Conservation (phyloP, 2,888 invertebrate species). For the Eupithecia inturbata region DNA sequence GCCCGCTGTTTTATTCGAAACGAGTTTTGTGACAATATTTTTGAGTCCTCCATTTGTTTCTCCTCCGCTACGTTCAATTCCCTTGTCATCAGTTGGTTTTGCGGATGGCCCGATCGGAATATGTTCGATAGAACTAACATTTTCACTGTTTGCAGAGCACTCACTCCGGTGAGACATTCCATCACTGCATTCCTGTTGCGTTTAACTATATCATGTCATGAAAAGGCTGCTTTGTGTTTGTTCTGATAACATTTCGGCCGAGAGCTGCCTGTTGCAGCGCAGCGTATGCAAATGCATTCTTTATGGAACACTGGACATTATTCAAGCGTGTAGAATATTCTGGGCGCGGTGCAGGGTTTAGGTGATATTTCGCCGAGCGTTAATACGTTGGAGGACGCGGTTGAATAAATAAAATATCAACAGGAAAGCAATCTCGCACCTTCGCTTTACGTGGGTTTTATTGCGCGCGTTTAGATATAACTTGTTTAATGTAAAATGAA, state of each 20-base stretch:
- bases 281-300: conserved; percentile 71
- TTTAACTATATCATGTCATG: conserved; percentile 60
- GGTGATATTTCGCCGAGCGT: conserved; percentile 62
- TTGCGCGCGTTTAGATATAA: conserved; percentile 43
- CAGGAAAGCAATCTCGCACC: conserved; percentile 56
- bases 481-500: conserved; percentile 41
- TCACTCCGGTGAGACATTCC: conserved; percentile 77
- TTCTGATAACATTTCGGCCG: conserved; percentile 51
- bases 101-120: conserved; percentile 73
- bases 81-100: conserved; percentile 65
- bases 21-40: conserved; percentile 65
- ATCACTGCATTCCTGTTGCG: conserved; percentile 82
- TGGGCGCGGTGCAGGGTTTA: conserved; percentile 56
- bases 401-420: conserved; percentile 70
- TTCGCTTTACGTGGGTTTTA: conserved; percentile 48
- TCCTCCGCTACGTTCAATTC: conserved; percentile 57
- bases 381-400: conserved; percentile 55
- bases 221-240: conserved; percentile 69
- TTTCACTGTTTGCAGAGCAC: conserved; percentile 79
- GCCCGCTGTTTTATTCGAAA: conserved; percentile 70
- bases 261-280: conserved; percentile 60
- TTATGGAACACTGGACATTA: conserved; percentile 69
- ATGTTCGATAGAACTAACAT: conserved; percentile 81
- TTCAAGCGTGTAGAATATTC: conserved; percentile 73
- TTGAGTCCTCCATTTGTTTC: conserved; percentile 58